Conservation (phyloP, 2,888 invertebrate species). For the Papilio protenor region DNA sequence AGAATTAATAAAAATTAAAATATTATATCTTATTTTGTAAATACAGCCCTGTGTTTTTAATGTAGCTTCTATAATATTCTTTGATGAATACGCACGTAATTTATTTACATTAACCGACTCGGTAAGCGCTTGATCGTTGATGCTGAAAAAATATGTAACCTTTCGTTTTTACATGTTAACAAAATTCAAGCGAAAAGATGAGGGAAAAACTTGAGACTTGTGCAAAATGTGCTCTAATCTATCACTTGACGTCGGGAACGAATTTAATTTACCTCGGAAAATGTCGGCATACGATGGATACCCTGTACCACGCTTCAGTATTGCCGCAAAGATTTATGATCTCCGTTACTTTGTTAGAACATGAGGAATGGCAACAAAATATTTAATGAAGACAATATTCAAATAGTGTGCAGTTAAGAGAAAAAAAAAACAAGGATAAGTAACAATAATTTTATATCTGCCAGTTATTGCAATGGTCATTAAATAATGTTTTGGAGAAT, state of each 20-base stretch:
- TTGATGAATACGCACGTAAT: background rate
- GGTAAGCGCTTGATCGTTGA: background rate
- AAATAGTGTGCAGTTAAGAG: too few species aligned
- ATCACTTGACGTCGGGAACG: constrained; percentile 24
- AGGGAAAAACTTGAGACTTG: constrained; percentile 4
- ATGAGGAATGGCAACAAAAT: constrained; percentile 1
- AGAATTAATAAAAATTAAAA: too few species aligned
- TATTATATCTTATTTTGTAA: too few species aligned
- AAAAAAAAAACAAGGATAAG: too few species aligned
- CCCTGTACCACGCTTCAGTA: background rate
- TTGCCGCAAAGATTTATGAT: constrained; percentile 20
- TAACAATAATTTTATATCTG: too few species aligned
- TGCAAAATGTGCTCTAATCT: constrained; percentile 5
- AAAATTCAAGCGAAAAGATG: too few species aligned
- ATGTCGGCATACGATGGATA: constrained; percentile 22
- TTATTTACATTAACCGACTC: constrained; percentile 4
- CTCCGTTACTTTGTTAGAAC: background rate
- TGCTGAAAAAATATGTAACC: background rate
- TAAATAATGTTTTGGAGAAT: too few species aligned
- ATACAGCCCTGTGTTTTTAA: background rate
- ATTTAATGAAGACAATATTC: background rate
- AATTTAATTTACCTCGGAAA: constrained; percentile 34
- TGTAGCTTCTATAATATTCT: background rate
- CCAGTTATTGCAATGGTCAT: too few species aligned
- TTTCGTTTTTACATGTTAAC: too few species aligned